Evolutionary conservation across 2,888 invertebrate species (phyloP).

Genomic region (Cepaea hortensis): DNA sequence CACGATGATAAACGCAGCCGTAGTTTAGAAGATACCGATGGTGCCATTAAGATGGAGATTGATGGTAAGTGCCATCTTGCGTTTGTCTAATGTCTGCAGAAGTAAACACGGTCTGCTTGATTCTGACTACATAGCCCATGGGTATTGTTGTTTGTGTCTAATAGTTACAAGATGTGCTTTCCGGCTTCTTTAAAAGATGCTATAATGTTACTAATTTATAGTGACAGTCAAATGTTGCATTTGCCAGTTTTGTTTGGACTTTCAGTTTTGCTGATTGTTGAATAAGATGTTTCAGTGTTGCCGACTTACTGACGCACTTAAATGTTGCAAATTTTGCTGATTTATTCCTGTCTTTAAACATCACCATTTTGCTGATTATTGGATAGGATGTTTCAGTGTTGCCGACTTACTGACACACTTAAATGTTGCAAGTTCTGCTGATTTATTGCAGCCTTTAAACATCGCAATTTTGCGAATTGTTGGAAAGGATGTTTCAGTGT

Average conservation of each 20-base stretch:
- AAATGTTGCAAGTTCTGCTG: not conserved
- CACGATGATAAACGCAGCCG: conserved; percentile 67
- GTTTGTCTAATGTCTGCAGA: not conserved
- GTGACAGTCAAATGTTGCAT: not conserved
- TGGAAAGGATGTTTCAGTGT: not conserved
- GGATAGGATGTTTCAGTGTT: not conserved
- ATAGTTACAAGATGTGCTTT: not conserved
- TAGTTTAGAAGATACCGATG: conserved; percentile 65
- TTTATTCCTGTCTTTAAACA: not conserved
- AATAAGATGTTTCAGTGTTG: not conserved
- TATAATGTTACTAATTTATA: not conserved
- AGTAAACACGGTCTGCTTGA: not conserved
- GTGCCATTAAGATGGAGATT: conserved; percentile 20
- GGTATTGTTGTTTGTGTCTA: not conserved
- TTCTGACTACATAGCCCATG: not conserved
- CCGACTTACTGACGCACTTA: no score
- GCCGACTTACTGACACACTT: not conserved
- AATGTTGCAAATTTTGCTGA: not conserved
- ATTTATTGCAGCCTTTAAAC: not conserved
- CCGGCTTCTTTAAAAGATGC: no score
- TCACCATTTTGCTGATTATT: not conserved
- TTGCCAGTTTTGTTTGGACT: not conserved
- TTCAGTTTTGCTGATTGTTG: not conserved
- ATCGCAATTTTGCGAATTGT: not conserved
- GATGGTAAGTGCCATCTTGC: not conserved